Percentiles rank a stretch among this genome's conserved stretches.
Evolutionary conservation across 2,888 invertebrate genomes (phyloP).

Genomic region (Clunio marinus): DNA sequence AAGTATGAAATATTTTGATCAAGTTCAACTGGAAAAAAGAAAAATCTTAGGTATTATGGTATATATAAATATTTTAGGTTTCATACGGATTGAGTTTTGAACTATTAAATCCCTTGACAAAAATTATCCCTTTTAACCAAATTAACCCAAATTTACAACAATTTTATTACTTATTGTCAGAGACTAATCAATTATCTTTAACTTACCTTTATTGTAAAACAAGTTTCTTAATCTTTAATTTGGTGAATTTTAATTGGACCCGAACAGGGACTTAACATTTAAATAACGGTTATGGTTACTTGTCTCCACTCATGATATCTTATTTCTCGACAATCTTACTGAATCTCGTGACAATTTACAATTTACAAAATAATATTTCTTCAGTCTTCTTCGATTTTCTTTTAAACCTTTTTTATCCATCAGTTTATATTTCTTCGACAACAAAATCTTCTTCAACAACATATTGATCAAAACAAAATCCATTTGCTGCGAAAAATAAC

Average conservation of each 20-base stretch:
- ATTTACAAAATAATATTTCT: too few relatives aligned
- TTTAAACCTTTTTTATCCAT: too few relatives aligned
- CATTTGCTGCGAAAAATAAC: background rate
- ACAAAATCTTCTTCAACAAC: too few relatives aligned
- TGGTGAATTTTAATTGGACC: background rate
- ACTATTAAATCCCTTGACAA: too few relatives aligned
- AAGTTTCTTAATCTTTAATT: background rate
- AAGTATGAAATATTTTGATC: background rate
- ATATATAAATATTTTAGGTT: slow-evolving; percentile 37
- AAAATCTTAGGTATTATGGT: slow-evolving; percentile 34
- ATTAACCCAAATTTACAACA: too few relatives aligned
- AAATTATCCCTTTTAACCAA: too few relatives aligned
- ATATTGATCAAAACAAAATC: slow-evolving; percentile 14
- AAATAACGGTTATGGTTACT: slow-evolving; percentile 25
- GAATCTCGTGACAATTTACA: too few relatives aligned
- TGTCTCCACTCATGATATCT: slow-evolving; percentile 12
- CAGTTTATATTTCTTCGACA: too few relatives aligned
- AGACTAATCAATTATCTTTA: background rate
- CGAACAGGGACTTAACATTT: background rate
- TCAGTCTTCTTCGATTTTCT: too few relatives aligned
- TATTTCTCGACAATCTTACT: background rate
- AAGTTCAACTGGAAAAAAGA: background rate
- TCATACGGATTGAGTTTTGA: slow-evolving; percentile 19
- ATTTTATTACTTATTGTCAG: too few relatives aligned
- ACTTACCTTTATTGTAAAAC: slow-evolving; percentile 8